Percentiles rank a stretch among this genome's conserved stretches.
Evolutionary conservation across 2,113 vertebrate species (phyloP).

Genomic region (Tamias sibiricus): DNA sequence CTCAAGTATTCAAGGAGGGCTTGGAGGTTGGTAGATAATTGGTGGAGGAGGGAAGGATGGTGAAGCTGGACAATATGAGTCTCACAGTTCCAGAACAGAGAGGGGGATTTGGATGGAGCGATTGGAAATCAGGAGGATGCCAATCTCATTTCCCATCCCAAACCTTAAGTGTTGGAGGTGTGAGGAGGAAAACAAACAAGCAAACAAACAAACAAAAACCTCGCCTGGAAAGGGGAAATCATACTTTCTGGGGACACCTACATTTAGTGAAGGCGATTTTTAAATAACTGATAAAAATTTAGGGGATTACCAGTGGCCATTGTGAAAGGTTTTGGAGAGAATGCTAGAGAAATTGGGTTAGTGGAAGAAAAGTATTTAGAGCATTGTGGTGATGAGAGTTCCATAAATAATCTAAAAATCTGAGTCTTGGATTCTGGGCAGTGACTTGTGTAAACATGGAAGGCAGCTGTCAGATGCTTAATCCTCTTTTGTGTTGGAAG

Average conservation of each 20-base stretch:
- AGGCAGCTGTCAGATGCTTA: not conserved
- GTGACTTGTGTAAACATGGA: not conserved
- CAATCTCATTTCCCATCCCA: not conserved
- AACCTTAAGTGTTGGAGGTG: not conserved
- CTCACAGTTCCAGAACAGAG: not conserved
- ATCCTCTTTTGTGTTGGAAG: not conserved
- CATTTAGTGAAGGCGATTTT: not conserved
- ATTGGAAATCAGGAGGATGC: not conserved
- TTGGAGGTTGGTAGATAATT: not conserved
- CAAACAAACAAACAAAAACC: not conserved
- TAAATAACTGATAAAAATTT: not conserved
- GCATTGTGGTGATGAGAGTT: not conserved
- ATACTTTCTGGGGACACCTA: not conserved
- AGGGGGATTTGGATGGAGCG: not conserved
- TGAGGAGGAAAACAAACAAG: not conserved
- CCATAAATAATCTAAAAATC: not conserved
- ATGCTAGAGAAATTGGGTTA: not conserved
- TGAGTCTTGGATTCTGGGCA: not conserved
- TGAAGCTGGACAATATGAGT: not conserved
- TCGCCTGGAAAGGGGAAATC: not conserved
- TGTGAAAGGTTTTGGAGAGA: not conserved
- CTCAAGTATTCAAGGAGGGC: not conserved
- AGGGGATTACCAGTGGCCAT: not conserved
- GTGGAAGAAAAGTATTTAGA: not conserved
- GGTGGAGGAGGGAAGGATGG: not conserved